A percentile compares a stretch with the other conserved stretches of the same genome.
Evolutionary conservation across 2,113 vertebrate genomes (phyloP).

Genomic region (Hemibates koningsi): DNA sequence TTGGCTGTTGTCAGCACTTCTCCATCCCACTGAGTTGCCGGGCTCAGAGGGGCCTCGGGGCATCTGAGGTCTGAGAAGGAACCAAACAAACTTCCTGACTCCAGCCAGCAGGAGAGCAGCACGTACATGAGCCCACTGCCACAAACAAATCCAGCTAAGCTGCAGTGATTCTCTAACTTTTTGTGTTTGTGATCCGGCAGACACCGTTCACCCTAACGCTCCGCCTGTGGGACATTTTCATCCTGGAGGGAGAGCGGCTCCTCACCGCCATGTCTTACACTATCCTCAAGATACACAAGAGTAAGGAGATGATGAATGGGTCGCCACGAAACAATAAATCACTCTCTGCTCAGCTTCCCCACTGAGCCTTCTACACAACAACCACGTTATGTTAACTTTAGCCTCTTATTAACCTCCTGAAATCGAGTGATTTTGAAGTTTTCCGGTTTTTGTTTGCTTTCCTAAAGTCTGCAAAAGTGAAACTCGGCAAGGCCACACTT

Average conservation of each 20-base stretch:
- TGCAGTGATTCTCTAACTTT: not conserved
- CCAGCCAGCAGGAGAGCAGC: not conserved
- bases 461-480: not conserved
- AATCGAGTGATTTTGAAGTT: not conserved
- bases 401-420: not conserved
- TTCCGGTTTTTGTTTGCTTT: not conserved
- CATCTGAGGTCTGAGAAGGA: constrained; percentile 32
- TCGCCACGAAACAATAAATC: not conserved
- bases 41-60: not conserved
- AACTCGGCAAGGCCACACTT: not conserved
- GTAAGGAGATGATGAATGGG: constrained; percentile 44
- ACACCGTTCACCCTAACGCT: constrained; percentile 83
- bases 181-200: constrained; percentile 47
- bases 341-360: not conserved
- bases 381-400: not conserved
- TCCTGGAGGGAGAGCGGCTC: constrained; percentile 80
- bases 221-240: constrained; percentile 83
- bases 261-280: constrained; percentile 83
- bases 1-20: constrained; percentile 53
- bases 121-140: not conserved
- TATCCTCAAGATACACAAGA: constrained; percentile 80
- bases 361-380: not conserved
- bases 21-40: not conserved
- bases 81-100: constrained; percentile 35
- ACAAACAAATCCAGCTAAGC: not conserved